Evolutionary conservation across 2,888 invertebrate species (phyloP), one percentile per base, ranked within the genome.

Genomic region (Hofmannophila pseudospretella): DNA sequence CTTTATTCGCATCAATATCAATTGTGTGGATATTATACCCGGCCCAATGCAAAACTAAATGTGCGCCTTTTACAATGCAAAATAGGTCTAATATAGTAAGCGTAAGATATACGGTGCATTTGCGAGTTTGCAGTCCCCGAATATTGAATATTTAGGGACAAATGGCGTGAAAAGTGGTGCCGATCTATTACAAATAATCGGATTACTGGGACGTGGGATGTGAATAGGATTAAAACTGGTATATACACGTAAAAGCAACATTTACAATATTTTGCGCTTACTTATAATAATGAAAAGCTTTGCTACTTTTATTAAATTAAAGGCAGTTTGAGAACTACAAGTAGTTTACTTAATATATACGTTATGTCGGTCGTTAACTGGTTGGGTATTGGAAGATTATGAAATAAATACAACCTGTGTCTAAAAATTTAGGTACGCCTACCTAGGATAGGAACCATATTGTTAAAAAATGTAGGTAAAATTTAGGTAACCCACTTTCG

Each of bases 131-230:
- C 12, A 31, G 22, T 29, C 39, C 32, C 39, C 28, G 56, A 54
- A 66, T 52, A 53, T 63, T 50, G 54, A 51, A 56, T 57, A 55
- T 58, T 59, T 61, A 54, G 58, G 52, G 53, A 54, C 55, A 54
- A 62, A 58, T 55, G 51, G 61, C 55, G 65, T 65, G 67, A 66
- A 67, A 77, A 79, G 73, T 73, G 63, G 54, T 58, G 44, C 58
- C 70, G 75, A 82, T 82, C 76, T 69, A 73, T 81, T 79, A 78
- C 80, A 54, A 51, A 46, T 81, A 82, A 82, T 73, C 81, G 65
- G 81, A 67, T 82, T 78, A 75, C n/a, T 38, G 36, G 49, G 59
- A 75, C 74, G 78, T 72, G 78, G 57, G 55, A 47, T 51, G 47
- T 69, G 70, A 70, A 76, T 76, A 54, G 74, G 68, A 67, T 71